A percentile compares a stretch with the other conserved stretches of the same genome.
Evolutionary conservation across 2,888 invertebrate genomes (phyloP).

Genomic region (Pheosia gnoma): DNA sequence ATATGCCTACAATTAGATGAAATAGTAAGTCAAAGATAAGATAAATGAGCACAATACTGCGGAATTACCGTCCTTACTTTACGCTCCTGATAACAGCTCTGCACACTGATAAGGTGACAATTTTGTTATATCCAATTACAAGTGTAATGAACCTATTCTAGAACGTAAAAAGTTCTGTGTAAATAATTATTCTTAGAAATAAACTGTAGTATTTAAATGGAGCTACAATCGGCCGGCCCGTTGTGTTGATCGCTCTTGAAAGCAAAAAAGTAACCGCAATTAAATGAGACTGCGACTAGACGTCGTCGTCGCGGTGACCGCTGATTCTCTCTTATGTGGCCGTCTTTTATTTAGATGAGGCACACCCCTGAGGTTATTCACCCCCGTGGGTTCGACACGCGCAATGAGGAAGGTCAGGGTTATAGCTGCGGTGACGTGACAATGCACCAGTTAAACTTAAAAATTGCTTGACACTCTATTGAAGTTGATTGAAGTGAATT

Average conservation of each 20-base stretch:
- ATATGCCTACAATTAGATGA: background rate
- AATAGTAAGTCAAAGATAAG: slow-evolving; percentile 36
- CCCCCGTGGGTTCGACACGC: slow-evolving; percentile 57
- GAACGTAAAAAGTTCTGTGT: too few relatives aligned
- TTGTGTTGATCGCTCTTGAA: slow-evolving; percentile 32
- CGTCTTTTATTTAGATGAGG: slow-evolving; percentile 77
- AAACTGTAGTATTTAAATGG: slow-evolving; percentile 17
- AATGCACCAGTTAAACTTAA: slow-evolving; percentile 10
- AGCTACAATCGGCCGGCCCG: slow-evolving; percentile 23
- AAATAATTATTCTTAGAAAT: background rate
- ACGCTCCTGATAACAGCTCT: slow-evolving; percentile 20
- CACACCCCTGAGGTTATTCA: slow-evolving; percentile 76
- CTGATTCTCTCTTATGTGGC: slow-evolving; percentile 57
- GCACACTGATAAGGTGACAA: slow-evolving; percentile 20
- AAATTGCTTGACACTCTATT: background rate
- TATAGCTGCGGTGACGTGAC: slow-evolving; percentile 43
- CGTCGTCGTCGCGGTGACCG: slow-evolving; percentile 56
- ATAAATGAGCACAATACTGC: slow-evolving; percentile 38
- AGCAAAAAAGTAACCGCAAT: slow-evolving; percentile 52
- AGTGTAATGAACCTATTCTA: too few relatives aligned
- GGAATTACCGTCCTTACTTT: slow-evolving; percentile 33
- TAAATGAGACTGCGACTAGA: slow-evolving; percentile 46
- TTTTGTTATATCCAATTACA: background rate
- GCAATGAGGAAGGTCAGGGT: slow-evolving; percentile 76
- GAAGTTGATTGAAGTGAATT: too few relatives aligned